phyloP scores from a whole-genome alignment of 2,113 vertebrate species.

The Forbesichthys papilliferus region DNA sequence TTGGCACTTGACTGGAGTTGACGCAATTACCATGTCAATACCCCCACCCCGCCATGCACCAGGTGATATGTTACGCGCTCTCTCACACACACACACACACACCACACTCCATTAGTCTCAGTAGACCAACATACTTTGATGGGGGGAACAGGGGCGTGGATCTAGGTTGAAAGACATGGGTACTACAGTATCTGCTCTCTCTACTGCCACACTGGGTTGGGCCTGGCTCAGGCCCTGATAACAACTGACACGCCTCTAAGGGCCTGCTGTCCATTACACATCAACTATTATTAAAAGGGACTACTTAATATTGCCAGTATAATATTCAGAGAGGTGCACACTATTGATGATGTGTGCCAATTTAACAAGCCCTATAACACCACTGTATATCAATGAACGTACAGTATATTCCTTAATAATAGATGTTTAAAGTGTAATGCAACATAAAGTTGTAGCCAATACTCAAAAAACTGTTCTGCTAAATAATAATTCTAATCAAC shows the following conservation, averaged over 20 bases:
- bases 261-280: conserved; percentile 13
- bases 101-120: conserved; percentile 75
- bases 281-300: neutral
- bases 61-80: conserved; percentile 78
- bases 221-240: conserved; percentile 33
- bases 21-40: conserved; percentile 95
- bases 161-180: conserved; percentile 42
- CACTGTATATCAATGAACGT: no score
- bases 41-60: conserved; percentile 72
- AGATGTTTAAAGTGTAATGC: no score
- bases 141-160: conserved; percentile 49
- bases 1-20: conserved; percentile 86
- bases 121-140: conserved; percentile 78
- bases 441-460: no score
- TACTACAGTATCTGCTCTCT: conserved; percentile 35
- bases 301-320: neutral
- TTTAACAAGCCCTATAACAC: no score
- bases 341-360: neutral
- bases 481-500: no score
- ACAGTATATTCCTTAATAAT: no score
- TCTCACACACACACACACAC: conserved; percentile 8
- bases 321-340: neutral
- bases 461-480: no score
- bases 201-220: conserved; percentile 40
- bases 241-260: conserved; percentile 37